These are phyloP conservation scores for Phortica okadai DNA, from an alignment of 2,888 invertebrate genomes.

Conservation along the genomic window DNA sequence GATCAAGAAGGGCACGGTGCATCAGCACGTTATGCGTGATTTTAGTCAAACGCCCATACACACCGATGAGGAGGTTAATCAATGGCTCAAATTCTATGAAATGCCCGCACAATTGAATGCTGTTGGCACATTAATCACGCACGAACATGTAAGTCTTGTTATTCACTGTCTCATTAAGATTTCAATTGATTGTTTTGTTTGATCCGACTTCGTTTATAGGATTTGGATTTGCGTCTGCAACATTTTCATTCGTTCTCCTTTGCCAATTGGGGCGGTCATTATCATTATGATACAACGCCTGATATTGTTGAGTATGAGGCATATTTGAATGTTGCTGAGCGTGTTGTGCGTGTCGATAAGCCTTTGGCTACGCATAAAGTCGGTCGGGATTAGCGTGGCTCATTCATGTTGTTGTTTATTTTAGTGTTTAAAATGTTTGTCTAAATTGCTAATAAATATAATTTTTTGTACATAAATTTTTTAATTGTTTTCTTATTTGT, in stretches of 20 bases:
- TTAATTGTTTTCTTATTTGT: slow-evolving; percentile 30
- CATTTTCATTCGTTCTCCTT: slow-evolving; percentile 96
- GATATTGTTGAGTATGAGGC: slow-evolving; percentile 89
- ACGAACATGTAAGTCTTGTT: slow-evolving; percentile 82
- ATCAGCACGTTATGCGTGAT: slow-evolving; percentile 97
- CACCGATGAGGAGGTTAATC: slow-evolving; percentile 85
- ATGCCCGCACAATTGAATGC: slow-evolving; percentile 93
- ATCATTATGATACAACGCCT: slow-evolving; percentile 96
- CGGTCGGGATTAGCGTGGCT: slow-evolving; percentile 83
- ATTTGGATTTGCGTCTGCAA: slow-evolving; percentile 92
- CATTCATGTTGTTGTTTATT: not conserved
- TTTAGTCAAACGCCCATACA: slow-evolving; percentile 87
- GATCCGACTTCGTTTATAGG: slow-evolving; percentile 78
- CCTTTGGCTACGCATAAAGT: slow-evolving; percentile 82
- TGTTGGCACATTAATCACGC: slow-evolving; percentile 90
- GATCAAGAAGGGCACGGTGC: slow-evolving; percentile 87
- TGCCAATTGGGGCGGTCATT: slow-evolving; percentile 94
- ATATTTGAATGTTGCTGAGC: slow-evolving; percentile 88
- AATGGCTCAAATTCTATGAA: slow-evolving; percentile 94
- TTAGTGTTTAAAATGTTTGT: not conserved
- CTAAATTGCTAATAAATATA: not conserved
- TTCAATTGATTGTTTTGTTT: not conserved
- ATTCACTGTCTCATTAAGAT: not conserved
- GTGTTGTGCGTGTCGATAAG: slow-evolving; percentile 85
- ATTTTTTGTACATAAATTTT: slow-evolving; percentile 35